These are phyloP conservation scores for Pelecanus crispus DNA, from an alignment of 2,113 vertebrate genomes.

Conservation along the genomic window DNA sequence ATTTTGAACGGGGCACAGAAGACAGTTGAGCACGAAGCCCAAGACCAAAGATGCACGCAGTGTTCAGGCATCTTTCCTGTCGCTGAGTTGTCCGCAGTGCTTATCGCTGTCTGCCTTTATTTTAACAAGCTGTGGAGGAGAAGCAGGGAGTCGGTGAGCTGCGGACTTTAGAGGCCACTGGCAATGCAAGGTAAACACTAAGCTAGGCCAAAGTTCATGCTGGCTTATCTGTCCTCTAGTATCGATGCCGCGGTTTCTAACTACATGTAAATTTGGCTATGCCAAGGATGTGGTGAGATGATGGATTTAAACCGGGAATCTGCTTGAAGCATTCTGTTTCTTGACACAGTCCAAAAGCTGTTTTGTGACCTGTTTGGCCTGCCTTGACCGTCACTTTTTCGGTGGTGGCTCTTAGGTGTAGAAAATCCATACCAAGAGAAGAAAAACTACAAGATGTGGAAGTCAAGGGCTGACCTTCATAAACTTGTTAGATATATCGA, in stretches of 20 bases:
- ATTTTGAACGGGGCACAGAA: background rate
- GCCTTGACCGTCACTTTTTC: background rate
- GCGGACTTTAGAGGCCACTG: background rate
- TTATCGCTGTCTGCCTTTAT: background rate
- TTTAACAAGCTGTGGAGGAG: background rate
- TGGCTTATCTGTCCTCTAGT: background rate
- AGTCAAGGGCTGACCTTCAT: background rate
- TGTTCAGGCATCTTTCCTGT: background rate
- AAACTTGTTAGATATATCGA: background rate
- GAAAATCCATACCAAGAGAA: background rate
- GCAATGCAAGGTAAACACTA: accelerated
- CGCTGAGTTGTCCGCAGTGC: accelerated
- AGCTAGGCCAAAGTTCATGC: background rate
- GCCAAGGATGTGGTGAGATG: background rate
- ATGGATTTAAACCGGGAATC: background rate
- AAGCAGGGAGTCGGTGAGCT: background rate
- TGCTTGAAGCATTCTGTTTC: background rate
- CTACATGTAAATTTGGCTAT: accelerated
- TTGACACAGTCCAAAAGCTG: background rate
- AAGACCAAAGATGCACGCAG: accelerated
- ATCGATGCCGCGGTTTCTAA: background rate
- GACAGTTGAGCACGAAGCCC: accelerated
- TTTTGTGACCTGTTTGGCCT: background rate
- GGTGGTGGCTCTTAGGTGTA: accelerated
- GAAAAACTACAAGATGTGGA: accelerated